These are phyloP conservation scores for Florisuga fusca DNA, from an alignment of 2,797 vertebrate genomes.

Conservation along the genomic window DNA sequence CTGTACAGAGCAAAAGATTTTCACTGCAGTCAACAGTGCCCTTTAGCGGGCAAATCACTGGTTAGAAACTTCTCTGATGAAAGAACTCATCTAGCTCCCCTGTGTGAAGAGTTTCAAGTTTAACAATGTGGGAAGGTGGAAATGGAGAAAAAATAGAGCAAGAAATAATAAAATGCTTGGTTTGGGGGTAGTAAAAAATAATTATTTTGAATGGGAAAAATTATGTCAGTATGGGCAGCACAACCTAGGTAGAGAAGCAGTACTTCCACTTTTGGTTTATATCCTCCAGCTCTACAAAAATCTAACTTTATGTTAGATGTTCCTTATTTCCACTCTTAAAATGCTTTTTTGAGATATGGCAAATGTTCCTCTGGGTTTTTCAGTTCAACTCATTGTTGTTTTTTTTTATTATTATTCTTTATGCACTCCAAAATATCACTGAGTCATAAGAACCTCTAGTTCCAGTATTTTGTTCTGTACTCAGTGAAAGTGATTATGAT, in stretches of 20 bases:
- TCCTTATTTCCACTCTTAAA: background rate
- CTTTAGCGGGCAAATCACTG: conserved; percentile 13
- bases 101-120: background rate
- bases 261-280: background rate
- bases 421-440: background rate
- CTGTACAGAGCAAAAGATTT: background rate
- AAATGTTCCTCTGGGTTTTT: background rate
- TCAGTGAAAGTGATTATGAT: background rate
- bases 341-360: background rate
- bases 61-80: background rate
- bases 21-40: conserved; percentile 17
- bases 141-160: background rate
- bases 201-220: background rate
- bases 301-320: background rate
- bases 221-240: background rate
- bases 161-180: background rate
- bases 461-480: background rate
- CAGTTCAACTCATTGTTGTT: background rate
- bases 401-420: background rate
- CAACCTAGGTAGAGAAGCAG: background rate
- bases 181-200: background rate
- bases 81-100: background rate
- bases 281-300: background rate
- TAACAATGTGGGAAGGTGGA: background rate
- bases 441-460: background rate